These are phyloP conservation scores for Drosophila asahinai DNA, from an alignment of 1,140 invertebrate species.

Conservation along the genomic window DNA sequence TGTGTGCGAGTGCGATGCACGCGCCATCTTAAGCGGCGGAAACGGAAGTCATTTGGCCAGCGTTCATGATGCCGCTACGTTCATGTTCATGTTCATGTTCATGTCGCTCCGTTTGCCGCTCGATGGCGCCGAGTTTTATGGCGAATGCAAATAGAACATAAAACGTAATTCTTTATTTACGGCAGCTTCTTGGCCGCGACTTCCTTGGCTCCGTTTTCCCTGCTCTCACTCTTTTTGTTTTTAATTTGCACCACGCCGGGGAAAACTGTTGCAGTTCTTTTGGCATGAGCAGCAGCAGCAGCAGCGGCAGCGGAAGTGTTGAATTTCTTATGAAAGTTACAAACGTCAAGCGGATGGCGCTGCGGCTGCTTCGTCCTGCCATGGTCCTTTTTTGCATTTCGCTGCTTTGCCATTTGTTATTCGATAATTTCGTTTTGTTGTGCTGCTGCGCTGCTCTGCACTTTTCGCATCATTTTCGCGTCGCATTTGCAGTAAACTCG, in stretches of 20 bases:
- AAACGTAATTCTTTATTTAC: conserved; percentile 73
- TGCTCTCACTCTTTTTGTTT: conserved; percentile 14
- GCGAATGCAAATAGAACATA: conserved; percentile 71
- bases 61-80: conserved; percentile 67
- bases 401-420: conserved; percentile 45
- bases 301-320: conserved; percentile 61
- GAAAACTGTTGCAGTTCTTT: conserved; percentile 52
- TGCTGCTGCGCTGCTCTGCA: conserved; percentile 30
- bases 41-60: conserved; percentile 79
- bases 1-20: conserved; percentile 44
- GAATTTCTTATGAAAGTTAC: conserved; percentile 63
- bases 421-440: conserved; percentile 53
- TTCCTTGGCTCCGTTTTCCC: conserved; percentile 5
- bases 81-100: conserved; percentile 49
- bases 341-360: conserved; percentile 39
- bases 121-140: conserved; percentile 66
- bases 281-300: neutral
- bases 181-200: conserved; percentile 13
- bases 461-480: conserved; percentile 54
- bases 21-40: conserved; percentile 78
- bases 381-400: conserved; percentile 17
- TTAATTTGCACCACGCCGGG: conserved; percentile 50
- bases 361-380: conserved; percentile 15
- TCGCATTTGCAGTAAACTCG: conserved; percentile 45
- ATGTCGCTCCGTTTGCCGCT: conserved; percentile 50